Base-by-base conservation (phyloP, 2,888 invertebrate genomes). In the Odontothrips loti region DNA sequence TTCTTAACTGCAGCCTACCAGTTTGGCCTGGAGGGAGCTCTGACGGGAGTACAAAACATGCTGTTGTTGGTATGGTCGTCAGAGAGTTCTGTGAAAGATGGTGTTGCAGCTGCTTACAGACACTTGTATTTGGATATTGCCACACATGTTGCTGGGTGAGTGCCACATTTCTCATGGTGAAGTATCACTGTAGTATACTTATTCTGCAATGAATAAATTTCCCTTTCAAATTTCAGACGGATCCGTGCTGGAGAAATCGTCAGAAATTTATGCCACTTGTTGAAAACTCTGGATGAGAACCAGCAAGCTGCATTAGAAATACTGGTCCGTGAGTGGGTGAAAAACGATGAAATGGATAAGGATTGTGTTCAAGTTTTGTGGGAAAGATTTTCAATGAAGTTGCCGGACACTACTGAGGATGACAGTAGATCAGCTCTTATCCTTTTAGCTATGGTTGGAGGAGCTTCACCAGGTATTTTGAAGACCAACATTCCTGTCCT, bases 1-100 rank as follows among this genome's bases (percentile, higher is more conserved):
- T 96, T 97, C 86, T 94, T 98, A 84, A 94, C 95, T 0, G 91
- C 93, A 0, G 94, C 95, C 0, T 93, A 92, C 85, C 91, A 93
- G 83, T 95, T 95, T 85, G 92, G 93, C 81, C 91, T 96, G n/a
- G 91, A 92, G 82, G 92, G 92, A 80, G 93, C 93, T 4, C 90
- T 92, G 84, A 85, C 88, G 58, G 96, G 95, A 1, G 91, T 96
- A 82, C 90, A 91, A 82, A 91, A 91, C 84, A 95, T 96, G 94
- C 87, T 96, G 84, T 89, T 91, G 81, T 89, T 96, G 79, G 93
- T 96, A 82, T 94, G 94, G 91, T 93, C 93, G 17, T 92, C 92
- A n/a, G 96, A 96, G 87, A 91, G 92, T 85, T 91, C 91, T 83
- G 88, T 90, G 17, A 88, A 88, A 84, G 93, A 94, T 83, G 92